These are phyloP conservation scores for Nasonovia ribisnigri DNA, from an alignment of 2,888 invertebrate species.

Conservation along the genomic window DNA sequence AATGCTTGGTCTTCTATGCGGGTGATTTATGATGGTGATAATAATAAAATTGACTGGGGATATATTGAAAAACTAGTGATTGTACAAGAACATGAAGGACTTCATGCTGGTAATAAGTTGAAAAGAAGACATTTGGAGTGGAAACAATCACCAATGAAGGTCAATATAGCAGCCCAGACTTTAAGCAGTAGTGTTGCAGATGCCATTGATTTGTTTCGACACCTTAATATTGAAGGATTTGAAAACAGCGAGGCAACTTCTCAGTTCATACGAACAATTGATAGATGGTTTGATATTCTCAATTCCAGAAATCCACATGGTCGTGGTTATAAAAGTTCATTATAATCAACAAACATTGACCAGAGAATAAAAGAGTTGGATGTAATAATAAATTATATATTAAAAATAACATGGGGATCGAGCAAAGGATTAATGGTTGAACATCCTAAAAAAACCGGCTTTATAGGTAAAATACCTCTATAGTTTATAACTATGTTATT, in stretches of 20 bases:
- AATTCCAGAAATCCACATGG: slow-evolving; percentile 1
- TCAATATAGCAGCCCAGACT: slow-evolving; percentile 26
- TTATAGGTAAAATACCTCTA: neutral
- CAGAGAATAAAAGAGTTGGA: neutral
- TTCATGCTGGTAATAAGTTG: neutral
- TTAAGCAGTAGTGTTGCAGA: slow-evolving; percentile 17
- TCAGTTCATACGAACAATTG: neutral
- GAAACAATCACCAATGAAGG: neutral
- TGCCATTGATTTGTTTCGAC: neutral
- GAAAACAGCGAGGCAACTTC: slow-evolving; percentile 10
- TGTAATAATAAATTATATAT: neutral
- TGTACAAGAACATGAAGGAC: slow-evolving; percentile 9
- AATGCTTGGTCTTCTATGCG: neutral
- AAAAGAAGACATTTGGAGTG: neutral
- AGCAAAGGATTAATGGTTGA: neutral
- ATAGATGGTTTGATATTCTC: neutral
- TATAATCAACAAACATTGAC: neutral
- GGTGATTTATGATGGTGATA: neutral
- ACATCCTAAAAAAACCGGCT: neutral
- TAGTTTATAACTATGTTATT: neutral
- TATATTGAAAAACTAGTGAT: neutral
- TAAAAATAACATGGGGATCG: neutral
- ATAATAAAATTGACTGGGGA: slow-evolving; percentile 3
- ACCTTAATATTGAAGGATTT: neutral
- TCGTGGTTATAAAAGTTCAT: neutral